Conservation (phyloP, 2,888 invertebrate species). For the Drosophila longiperda region DNA sequence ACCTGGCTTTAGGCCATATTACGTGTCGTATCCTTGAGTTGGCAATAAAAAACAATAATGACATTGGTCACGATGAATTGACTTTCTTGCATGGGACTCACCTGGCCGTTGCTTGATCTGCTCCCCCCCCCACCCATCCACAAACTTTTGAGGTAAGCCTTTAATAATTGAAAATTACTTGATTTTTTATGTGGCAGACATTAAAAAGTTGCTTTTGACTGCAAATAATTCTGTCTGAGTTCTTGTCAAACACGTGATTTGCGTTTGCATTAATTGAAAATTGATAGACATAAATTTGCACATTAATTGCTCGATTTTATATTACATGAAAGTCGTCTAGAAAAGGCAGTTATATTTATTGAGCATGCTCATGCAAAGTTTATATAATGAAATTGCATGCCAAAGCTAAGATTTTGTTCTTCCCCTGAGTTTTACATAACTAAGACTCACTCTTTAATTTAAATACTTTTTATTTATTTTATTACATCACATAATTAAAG, state of each 20-base stretch:
- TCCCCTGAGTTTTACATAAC: not conserved
- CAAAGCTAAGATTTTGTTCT: not conserved
- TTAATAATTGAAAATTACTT: slow-evolving; percentile 24
- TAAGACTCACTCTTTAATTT: not conserved
- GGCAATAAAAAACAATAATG: slow-evolving; percentile 42
- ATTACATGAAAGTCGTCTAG: not conserved
- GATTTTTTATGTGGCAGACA: slow-evolving; percentile 21
- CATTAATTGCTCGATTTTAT: slow-evolving; percentile 5
- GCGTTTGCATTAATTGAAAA: slow-evolving; percentile 23
- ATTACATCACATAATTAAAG: not conserved
- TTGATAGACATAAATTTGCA: slow-evolving; percentile 18
- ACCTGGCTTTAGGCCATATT: slow-evolving; percentile 40
- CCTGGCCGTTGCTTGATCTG: slow-evolving; percentile 24
- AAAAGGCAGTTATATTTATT: not conserved
- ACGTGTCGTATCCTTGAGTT: slow-evolving; percentile 65
- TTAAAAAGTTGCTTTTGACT: slow-evolving; percentile 3
- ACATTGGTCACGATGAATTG: slow-evolving; percentile 56
- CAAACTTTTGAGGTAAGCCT: slow-evolving; percentile 14
- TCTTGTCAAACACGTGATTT: slow-evolving; percentile 36
- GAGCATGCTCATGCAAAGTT: not conserved
- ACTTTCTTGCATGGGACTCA: slow-evolving; percentile 23
- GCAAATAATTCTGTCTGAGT: slow-evolving; percentile 15
- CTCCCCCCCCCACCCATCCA: not conserved
- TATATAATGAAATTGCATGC: not conserved
- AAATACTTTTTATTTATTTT: not conserved